These are phyloP conservation scores for Planiliza haematocheilus DNA, from an alignment of 2,113 vertebrate genomes.

Conservation along the genomic window DNA sequence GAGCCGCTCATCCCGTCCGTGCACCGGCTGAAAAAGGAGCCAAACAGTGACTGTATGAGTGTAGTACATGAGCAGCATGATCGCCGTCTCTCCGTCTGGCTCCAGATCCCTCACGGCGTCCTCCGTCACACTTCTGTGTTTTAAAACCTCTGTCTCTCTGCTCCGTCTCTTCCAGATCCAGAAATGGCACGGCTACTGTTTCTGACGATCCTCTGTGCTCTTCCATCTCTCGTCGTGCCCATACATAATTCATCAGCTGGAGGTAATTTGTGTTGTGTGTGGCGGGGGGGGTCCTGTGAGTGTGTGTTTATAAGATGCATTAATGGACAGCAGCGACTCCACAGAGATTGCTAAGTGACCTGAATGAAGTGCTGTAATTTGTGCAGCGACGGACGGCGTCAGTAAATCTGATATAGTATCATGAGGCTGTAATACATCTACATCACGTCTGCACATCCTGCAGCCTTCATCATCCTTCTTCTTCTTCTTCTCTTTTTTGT, in stretches of 20 bases:
- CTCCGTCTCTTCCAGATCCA: slow-evolving; percentile 76
- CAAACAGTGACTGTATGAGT: slow-evolving; percentile 24
- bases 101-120: slow-evolving; percentile 19
- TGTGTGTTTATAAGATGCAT: slow-evolving; percentile 44
- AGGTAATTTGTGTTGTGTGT: slow-evolving; percentile 79
- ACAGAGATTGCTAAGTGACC: slow-evolving; percentile 58
- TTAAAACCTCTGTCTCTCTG: slow-evolving; percentile 26
- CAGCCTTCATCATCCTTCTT: slow-evolving; percentile 13
- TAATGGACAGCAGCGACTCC: slow-evolving; percentile 56
- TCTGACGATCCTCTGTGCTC: slow-evolving; percentile 73
- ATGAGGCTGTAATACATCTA: slow-evolving; percentile 32
- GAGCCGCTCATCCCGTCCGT: too few relatives aligned
- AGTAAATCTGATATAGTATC: slow-evolving; percentile 41
- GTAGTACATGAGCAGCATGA: too few relatives aligned
- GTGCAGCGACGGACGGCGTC: slow-evolving; percentile 29
- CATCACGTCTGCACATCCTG: slow-evolving; percentile 21
- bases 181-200: slow-evolving; percentile 78
- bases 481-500: slow-evolving; percentile 13
- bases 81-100: slow-evolving; percentile 11
- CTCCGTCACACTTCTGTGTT: background rate
- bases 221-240: slow-evolving; percentile 79
- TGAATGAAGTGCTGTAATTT: slow-evolving; percentile 46
- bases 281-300: slow-evolving; percentile 5
- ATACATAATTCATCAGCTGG: slow-evolving; percentile 84
- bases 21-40: background rate